Base-by-base conservation (phyloP, 2,113 vertebrate genomes). In the Saimiri boliviensis region DNA sequence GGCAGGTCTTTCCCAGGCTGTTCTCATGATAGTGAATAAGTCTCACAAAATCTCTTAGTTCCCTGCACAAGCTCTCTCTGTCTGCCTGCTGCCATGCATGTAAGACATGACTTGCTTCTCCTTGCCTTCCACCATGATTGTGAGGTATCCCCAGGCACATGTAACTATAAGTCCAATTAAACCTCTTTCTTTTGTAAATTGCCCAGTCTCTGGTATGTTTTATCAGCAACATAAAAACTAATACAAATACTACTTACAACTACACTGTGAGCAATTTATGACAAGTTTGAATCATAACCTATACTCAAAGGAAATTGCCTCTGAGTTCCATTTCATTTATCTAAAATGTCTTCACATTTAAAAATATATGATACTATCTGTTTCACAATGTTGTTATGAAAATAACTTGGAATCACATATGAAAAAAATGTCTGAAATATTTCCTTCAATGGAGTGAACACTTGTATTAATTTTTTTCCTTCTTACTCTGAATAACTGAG, bases 241-340 rank as follows among this genome's bases (percentile, higher is more conserved):
- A 30, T 63, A 63, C 12, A 30, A 63, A 63, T 63, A 87, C 42
- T 47, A 63, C 9, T 47, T 87, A 25, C 30, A 70, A 60, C 10
- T 85, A 17, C 37, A 81, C 23, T 85, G 58, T 82, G 32, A 83
- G 13, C 70, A 82, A 60, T 54, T 94, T 83, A 54, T 42, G 14
- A 86, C 11, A 32, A 80, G 10, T 40, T 56, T 85, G 25, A 84
- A 47, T 94, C 42, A 47, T 47, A 32, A 73, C 40, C n/a, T 94
- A 21, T 45, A 77, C 21, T 20, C 14, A 91, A 85, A 93, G 11
- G 5, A 56, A 96, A 52, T 74, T 66, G 86, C n/a, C n/a, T 77
- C 42, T 90, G 58, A 91, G 54, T 68, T 91, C 3, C 21, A 91
- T 86, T 73, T 86, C 77, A 94, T n/a, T 94, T 83, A 80, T 30